These are phyloP conservation scores for Dusona sp. DNA, from an alignment of 2,888 invertebrate species.

Conservation along the genomic window DNA sequence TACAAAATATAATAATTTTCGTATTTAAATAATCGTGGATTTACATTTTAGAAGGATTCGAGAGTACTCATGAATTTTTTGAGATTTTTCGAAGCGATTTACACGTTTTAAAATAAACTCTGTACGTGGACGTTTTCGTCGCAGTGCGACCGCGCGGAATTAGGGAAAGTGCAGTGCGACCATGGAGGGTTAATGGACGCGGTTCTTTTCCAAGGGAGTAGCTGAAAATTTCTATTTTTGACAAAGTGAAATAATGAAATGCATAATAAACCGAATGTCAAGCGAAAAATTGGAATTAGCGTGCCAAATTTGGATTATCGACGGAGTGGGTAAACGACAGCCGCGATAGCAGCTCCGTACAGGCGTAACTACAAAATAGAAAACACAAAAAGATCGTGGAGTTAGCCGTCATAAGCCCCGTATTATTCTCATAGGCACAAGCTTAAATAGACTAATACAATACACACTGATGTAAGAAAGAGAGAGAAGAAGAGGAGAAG, in stretches of 20 bases:
- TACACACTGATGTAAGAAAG: background rate
- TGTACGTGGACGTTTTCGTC: no score
- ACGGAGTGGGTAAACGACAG: background rate
- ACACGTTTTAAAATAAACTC: no score
- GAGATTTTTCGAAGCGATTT: no score
- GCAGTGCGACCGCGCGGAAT: no score
- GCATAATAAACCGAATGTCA: background rate
- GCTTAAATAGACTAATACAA: no score
- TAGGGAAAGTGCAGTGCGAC: no score
- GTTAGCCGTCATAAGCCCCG: background rate
- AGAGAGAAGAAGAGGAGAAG: background rate
- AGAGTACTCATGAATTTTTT: no score
- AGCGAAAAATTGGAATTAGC: background rate
- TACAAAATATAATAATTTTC: no score
- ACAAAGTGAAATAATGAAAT: background rate
- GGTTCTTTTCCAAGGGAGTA: no score
- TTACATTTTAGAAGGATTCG: no score
- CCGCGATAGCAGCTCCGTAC: background rate
- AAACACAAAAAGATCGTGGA: background rate
- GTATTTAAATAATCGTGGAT: no score
- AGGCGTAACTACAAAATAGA: conserved; percentile 3
- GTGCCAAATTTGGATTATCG: conserved; percentile 2
- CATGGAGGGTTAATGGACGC: no score
- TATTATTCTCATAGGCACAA: background rate
- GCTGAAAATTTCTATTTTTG: background rate